Base-by-base conservation (phyloP, 2,888 invertebrate species). In the Sminthurinus aureus region DNA sequence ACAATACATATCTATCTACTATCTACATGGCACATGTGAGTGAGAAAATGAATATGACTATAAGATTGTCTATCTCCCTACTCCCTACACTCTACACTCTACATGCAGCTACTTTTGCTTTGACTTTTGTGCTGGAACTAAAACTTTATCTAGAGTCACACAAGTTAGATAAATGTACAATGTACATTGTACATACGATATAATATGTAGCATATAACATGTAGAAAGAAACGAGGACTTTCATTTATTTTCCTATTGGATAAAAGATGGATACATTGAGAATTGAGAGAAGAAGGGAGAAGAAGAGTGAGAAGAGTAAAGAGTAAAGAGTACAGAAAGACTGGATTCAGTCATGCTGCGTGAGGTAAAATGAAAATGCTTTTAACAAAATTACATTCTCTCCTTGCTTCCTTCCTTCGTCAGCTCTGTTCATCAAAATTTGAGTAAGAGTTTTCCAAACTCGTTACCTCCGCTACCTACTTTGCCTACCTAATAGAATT, bases 371-470 rank as follows among this genome's bases (percentile, higher is more conserved):
- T 82, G 76, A 76, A 82, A 82, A 82, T 82, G 75, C 84, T 84
- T 84, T 84, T 84, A 84, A 82, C 82, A 77, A 82, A 84, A 84
- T 84, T 84, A 84, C 84, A 76, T 84, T 82, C 79, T 74, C 79
- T 81, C 75, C 52, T 79, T 78, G 78, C 77, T 79, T 79, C 52
- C 81, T 78, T 82, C 77, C 82, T 79, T 77, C 83, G 69, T 80
- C 80, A 75, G 51, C 75, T 79, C 52, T 18, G 11, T n/a, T 51
- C 51, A 69, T n/a, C 18, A 69, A 69, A 20, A 69, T 20, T 20
- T 20, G 18, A 13, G 12, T 15, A 69, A 20, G 18, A 50, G 1
- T 24, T 74, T 38, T 75, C 71, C 71, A 71, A 20, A 24, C 71
- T 71, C 20, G 20, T 20, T 71, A 20, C 24, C 20, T 71, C 38